Evolutionary conservation across 2,888 invertebrate genomes (phyloP), one percentile per base, ranked within the genome.

Genomic region (Patella pellucida): DNA sequence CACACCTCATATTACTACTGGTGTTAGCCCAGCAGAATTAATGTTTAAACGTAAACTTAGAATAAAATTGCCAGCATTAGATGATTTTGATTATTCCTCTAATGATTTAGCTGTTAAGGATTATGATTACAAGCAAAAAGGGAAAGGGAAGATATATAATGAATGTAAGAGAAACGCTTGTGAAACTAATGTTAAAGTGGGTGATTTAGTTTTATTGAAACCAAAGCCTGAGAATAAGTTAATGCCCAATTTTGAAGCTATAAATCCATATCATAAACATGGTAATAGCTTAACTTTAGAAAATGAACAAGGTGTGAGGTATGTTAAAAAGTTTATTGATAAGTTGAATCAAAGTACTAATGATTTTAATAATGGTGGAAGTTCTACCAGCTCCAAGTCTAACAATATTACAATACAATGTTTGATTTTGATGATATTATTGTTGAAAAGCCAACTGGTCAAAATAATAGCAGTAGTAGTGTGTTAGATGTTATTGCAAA

Each of bases 1-100:
- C 3, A 79, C 78, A n/a, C 78, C 78, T 41, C 79, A 78, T 68
- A 68, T n/a, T 9, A 73, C 77, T 51, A 79, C 79, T 68, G 79
- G 79, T 41, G 72, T 62, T n/a, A 71, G 52, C 62, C 76, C 79
- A 41, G 68, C 78, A 14, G 72, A 77, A 27, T 41, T 76, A n/a
- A 70, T 79, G 76, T 78, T 73, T 71, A 68, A 73, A 41, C 16
- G 16, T n/a, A n/a, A n/a, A n/a, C n/a, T n/a, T n/a, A n/a, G n/a
- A n/a, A n/a, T n/a, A n/a, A n/a, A n/a, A n/a, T n/a, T n/a, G n/a
- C n/a, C n/a, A n/a, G n/a, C n/a, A n/a, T n/a, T n/a, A n/a, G n/a
- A n/a, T n/a, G n/a, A n/a, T n/a, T n/a, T n/a, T n/a, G n/a, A n/a
- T n/a, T n/a, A n/a, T n/a, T n/a, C n/a, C n/a, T n/a, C n/a, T 56